Evolutionary conservation across 2,113 vertebrate genomes (phyloP), one percentile per base, ranked within the genome.

Genomic region (Dipodomys stephensi): DNA sequence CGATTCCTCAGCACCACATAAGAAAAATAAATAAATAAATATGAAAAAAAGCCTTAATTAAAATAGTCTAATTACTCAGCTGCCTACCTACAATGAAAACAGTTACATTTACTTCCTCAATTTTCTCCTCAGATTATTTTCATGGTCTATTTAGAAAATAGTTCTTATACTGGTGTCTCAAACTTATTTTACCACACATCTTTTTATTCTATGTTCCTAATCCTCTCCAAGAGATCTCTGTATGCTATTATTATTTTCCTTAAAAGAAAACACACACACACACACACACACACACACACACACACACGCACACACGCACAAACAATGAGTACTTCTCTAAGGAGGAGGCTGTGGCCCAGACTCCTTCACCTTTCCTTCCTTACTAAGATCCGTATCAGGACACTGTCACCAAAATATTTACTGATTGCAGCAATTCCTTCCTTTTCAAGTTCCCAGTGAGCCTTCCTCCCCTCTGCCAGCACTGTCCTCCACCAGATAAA

Each of bases 401-500:
- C 65, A 65, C 72, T 88, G 80, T 95, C 89, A 96, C 87, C 60
- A 74, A 94, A 96, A 69, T 94, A 86, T 92, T 92, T 92, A 88
- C 74, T 71, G 81, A 96, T 67, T 71, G 76, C 65, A 65, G 44
- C 76, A 95, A 92, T 80, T 94, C 89, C 93, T 94, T 92, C 93
- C 92, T 92, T 73, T 93, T 53, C 44, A 1, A 86, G 12, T 57
- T 93, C 83, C 69, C 91, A 71, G 2, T 16, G 60, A 86, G 87
- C 44, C 88, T 44, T 92, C 91, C 60, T 92, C 83, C 64, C 83
- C 65, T 65, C 44, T 79, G 90, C 84, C 74, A 94, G 77, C 49
- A 53, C 79, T 83, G 15, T 86, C 93, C 78, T 39, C 79, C 80
- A 81, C 79, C 83, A 94, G 93, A 93, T 65, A 78, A 92, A 92